Base-by-base conservation (phyloP, 2,113 vertebrate species). In the Urocynchramus pylzowi region DNA sequence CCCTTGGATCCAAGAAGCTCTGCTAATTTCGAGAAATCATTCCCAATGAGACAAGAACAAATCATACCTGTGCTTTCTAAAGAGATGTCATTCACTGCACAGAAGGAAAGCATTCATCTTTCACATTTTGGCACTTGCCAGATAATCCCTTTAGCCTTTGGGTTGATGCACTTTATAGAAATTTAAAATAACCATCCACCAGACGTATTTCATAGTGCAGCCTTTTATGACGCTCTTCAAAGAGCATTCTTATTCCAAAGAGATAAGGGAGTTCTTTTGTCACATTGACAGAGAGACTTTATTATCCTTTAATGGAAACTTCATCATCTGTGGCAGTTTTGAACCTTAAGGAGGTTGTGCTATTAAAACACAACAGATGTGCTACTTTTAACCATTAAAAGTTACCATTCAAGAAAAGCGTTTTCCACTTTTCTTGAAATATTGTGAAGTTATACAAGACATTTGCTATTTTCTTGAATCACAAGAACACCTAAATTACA, bases 181-280 rank as follows among this genome's bases (percentile, higher is more conserved):
- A 91, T 92, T 90, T 92, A 89, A 82, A 93, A 84, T 71, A 81
- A 90, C 60, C 85, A 85, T 54, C 56, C 80, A 23, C 59, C 8
- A 95, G 85, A 54, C 83, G 92, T 84, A 79, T 75, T 92, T 75
- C 56, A 28, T 60, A 63, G 56, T 7, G 3, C 44, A 77, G 69
- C 24, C 88, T 93, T 94, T 95, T 71, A 68, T 65, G 77, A 83
- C 26, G 49, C 88, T 93, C 86, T 96, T 95, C 94, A 93, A 96
- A 96, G 91, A 77, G 60, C 73, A 59, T 90, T 90, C 93, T 93
- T 87, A 89, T 74, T 81, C 76, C 69, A 41, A 33, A 67, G 93
- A 96, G 95, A 93, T 95, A 92, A 93, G 86, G 81, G 88, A 84
- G 60, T 56, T 86, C 90, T 90, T 93, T 92, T 95, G 95, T 93